Evolutionary conservation across 2,797 vertebrate species (phyloP).

Genomic region (Lepus oiostolus): DNA sequence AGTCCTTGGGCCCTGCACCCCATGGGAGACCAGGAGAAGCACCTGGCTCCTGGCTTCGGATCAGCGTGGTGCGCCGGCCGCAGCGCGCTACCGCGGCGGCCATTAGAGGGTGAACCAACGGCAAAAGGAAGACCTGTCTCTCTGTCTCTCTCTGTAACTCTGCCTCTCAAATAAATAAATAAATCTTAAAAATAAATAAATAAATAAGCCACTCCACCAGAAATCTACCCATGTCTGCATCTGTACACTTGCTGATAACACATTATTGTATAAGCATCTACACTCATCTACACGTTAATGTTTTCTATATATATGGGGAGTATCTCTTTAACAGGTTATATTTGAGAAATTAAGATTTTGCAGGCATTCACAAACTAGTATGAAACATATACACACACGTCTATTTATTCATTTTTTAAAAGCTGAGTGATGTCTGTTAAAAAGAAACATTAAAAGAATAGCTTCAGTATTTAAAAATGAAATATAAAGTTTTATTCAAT

Average conservation of each 20-base stretch:
- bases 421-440: not conserved
- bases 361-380: not conserved
- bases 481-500: conserved; percentile 28
- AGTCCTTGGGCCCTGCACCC: too few species aligned
- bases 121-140: too few species aligned
- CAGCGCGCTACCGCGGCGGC: too few species aligned
- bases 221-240: not conserved
- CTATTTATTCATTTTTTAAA: not conserved
- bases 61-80: too few species aligned
- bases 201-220: not conserved
- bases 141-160: too few species aligned
- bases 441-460: not conserved
- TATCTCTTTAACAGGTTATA: not conserved
- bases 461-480: not conserved
- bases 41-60: too few species aligned
- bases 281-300: not conserved
- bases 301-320: not conserved
- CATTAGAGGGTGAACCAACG: too few species aligned
- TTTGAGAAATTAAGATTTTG: not conserved
- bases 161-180: too few species aligned
- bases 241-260: not conserved
- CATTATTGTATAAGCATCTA: not conserved
- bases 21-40: too few species aligned
- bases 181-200: not conserved
- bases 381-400: not conserved